phyloP scores from a whole-genome alignment of 2,797 vertebrate species.

The Sebastes nivosus region DNA sequence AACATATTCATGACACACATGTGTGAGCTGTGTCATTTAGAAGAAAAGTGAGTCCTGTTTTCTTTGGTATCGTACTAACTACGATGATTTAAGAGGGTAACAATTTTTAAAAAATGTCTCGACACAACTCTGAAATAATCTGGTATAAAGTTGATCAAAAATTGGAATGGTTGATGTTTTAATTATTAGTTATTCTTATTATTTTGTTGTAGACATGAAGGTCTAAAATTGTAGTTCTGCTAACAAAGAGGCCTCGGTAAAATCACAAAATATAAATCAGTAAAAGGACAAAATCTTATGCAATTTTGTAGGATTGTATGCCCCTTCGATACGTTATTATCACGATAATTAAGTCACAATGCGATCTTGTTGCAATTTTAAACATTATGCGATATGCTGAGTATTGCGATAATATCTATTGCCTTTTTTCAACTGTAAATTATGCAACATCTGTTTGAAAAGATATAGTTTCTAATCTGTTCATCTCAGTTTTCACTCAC shows the following conservation, averaged over 20 bases:
- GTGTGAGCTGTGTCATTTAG: neutral
- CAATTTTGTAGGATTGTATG: neutral
- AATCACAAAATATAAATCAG: neutral
- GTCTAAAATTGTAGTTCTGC: neutral
- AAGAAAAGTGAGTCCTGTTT: neutral
- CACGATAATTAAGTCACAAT: no score
- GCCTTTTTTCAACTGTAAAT: no score
- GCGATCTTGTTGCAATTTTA: no score
- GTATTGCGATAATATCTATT: no score
- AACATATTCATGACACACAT: neutral
- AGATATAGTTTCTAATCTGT: no score
- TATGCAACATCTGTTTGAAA: rapidly evolving
- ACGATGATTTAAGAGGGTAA: rapidly evolving
- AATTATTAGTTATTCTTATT: neutral
- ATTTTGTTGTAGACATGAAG: neutral
- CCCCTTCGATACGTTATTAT: no score
- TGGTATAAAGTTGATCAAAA: neutral
- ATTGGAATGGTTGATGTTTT: rapidly evolving
- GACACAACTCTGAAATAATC: neutral
- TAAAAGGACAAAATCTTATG: neutral
- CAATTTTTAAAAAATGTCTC: rapidly evolving
- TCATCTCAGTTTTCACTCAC: no score
- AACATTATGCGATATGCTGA: no score
- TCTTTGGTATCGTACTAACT: neutral
- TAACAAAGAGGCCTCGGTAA: neutral